Evolutionary conservation across 2,797 vertebrate genomes (phyloP).

Genomic region (Sternarchorhynchus goeldii): DNA sequence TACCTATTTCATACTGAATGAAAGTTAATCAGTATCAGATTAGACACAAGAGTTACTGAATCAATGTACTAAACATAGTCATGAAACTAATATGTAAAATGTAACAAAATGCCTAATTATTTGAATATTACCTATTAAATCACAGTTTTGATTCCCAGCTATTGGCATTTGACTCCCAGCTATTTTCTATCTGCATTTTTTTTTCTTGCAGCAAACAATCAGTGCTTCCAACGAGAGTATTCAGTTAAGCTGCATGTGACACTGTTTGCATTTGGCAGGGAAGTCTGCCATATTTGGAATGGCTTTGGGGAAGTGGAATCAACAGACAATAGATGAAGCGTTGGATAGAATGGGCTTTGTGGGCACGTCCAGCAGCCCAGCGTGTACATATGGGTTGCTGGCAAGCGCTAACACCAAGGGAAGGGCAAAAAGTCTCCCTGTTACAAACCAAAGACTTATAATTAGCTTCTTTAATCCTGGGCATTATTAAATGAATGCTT

Average conservation of each 20-base stretch:
- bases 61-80: too few relatives aligned
- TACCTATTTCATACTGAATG: too few relatives aligned
- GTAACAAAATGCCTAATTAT: too few relatives aligned
- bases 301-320: neutral
- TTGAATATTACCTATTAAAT: too few relatives aligned
- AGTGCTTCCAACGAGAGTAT: slow-evolving; percentile 17
- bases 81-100: too few relatives aligned
- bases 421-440: slow-evolving; percentile 20
- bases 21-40: too few relatives aligned
- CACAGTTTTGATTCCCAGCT: too few relatives aligned
- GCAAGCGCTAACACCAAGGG: neutral
- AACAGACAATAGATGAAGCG: slow-evolving; percentile 35
- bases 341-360: slow-evolving; percentile 18
- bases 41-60: too few relatives aligned
- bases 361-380: slow-evolving; percentile 6
- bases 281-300: neutral
- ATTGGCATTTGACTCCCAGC: too few relatives aligned
- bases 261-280: slow-evolving; percentile 4
- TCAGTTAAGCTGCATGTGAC: slow-evolving; percentile 29
- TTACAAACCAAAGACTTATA: slow-evolving; percentile 52
- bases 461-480: slow-evolving; percentile 50
- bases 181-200: neutral
- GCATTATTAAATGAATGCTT: slow-evolving; percentile 53
- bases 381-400: slow-evolving; percentile 14
- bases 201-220: slow-evolving; percentile 21